Evolutionary conservation across 1,140 invertebrate genomes (phyloP).

Genomic region (Apis laboriosa): DNA sequence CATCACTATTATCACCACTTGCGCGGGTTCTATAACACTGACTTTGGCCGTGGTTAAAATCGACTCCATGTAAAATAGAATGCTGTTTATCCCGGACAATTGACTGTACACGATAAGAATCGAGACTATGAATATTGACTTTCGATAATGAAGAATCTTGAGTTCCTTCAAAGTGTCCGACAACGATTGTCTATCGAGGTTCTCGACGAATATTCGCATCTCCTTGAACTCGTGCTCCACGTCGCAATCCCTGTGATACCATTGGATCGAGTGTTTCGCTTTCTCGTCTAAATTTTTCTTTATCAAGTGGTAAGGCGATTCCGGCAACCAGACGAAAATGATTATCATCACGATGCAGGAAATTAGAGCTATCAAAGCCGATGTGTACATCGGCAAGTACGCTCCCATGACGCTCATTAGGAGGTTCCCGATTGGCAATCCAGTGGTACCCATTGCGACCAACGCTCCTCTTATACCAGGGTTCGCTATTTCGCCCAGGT

Average conservation of each 20-base stretch:
- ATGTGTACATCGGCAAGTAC: constrained; percentile 81
- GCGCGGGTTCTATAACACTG: constrained; percentile 74
- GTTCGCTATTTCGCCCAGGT: constrained; percentile 86
- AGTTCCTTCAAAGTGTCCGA: constrained; percentile 77
- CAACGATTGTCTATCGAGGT: constrained; percentile 74
- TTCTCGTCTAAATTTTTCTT: constrained; percentile 81
- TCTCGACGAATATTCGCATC: constrained; percentile 82
- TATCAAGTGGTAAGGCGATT: constrained; percentile 86
- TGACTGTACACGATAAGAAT: constrained; percentile 87
- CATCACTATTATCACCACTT: constrained; percentile 85
- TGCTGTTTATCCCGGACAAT: constrained; percentile 86
- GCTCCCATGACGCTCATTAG: constrained; percentile 85
- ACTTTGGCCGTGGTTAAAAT: constrained; percentile 85
- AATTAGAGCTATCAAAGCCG: constrained; percentile 81
- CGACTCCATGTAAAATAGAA: constrained; percentile 88
- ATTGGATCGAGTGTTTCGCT: constrained; percentile 83
- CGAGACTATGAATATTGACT: constrained; percentile 83
- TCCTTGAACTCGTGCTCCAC: constrained; percentile 83
- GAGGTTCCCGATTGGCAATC: constrained; percentile 83
- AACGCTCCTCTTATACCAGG: constrained; percentile 85
- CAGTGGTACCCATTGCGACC: constrained; percentile 82
- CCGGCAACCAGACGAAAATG: constrained; percentile 86
- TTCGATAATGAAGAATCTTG: constrained; percentile 81
- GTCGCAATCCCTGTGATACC: constrained; percentile 82
- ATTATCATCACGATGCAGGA: constrained; percentile 82